phyloP scores from a whole-genome alignment of 2,888 invertebrate genomes.

The Eupithecia abbreviata region DNA sequence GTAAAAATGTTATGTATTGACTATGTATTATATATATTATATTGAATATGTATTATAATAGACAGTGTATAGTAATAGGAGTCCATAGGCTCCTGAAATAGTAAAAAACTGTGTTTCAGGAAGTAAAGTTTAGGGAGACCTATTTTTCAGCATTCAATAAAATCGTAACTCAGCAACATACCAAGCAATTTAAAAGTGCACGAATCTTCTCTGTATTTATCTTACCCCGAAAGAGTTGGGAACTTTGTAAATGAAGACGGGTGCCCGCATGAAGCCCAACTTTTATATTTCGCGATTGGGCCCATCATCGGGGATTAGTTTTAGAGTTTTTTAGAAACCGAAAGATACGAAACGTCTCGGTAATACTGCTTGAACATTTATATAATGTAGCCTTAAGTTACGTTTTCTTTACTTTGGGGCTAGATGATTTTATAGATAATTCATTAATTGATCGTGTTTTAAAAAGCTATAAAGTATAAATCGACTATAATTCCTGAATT shows the following conservation, averaged over 20 bases:
- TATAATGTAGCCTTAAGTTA: neutral
- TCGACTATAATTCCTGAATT: too few species aligned
- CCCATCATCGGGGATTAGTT: slow-evolving; percentile 50
- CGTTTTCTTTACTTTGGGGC: neutral
- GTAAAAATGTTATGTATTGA: too few species aligned
- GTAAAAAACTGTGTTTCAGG: too few species aligned
- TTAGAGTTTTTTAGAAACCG: slow-evolving; percentile 33
- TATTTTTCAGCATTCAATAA: neutral
- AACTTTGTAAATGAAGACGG: slow-evolving; percentile 62
- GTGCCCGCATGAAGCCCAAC: slow-evolving; percentile 73
- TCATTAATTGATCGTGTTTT: too few species aligned
- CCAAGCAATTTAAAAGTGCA: slow-evolving; percentile 39
- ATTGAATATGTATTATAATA: too few species aligned
- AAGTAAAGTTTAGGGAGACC: neutral
- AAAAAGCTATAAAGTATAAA: too few species aligned
- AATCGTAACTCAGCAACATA: slow-evolving; percentile 23
- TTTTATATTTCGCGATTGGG: slow-evolving; percentile 72
- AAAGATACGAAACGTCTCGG: neutral
- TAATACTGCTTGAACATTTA: neutral
- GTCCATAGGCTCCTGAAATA: too few species aligned
- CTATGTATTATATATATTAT: too few species aligned
- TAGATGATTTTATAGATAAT: neutral
- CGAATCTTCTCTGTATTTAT: slow-evolving; percentile 61
- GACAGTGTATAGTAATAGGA: too few species aligned
- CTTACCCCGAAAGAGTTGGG: slow-evolving; percentile 65